Conservation (phyloP, 1,140 invertebrate species). For the Drosophila ironensis region DNA sequence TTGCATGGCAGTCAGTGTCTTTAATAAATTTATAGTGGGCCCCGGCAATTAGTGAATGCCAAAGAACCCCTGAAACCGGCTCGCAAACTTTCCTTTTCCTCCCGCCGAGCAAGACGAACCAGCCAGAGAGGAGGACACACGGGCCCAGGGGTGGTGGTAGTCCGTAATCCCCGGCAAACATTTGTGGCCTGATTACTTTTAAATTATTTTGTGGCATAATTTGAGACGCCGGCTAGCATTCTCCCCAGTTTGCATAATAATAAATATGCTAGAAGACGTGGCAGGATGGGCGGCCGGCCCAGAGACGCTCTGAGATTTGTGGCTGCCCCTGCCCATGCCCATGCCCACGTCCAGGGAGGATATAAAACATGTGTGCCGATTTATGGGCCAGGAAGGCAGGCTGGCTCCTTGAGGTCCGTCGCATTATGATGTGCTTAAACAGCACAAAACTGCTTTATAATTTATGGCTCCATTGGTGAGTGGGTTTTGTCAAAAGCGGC, state of each 20-base stretch:
- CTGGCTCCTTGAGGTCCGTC: conserved; percentile 57
- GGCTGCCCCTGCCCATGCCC: no score
- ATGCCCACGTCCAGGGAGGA: background rate
- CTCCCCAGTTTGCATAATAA: conserved; percentile 67
- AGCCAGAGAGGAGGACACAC: no score
- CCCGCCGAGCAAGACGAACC: no score
- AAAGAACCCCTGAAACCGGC: conserved; percentile 26
- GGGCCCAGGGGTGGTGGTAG: no score
- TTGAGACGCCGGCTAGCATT: conserved; percentile 30
- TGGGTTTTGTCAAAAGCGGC: background rate
- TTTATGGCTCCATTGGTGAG: conserved; percentile 62
- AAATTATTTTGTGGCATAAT: conserved; percentile 82
- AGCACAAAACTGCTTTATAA: conserved; percentile 81
- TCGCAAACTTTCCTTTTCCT: conserved; percentile 19
- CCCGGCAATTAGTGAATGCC: conserved; percentile 57
- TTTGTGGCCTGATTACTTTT: conserved; percentile 81
- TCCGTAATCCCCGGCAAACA: conserved; percentile 55
- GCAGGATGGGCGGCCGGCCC: conserved; percentile 2
- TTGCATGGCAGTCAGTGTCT: conserved; percentile 27
- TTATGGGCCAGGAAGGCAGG: conserved; percentile 4
- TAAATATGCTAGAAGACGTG: conserved; percentile 67
- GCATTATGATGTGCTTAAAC: conserved; percentile 80
- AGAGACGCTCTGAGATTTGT: background rate
- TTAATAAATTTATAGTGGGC: conserved; percentile 76
- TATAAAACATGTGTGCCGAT: background rate